These are phyloP conservation scores for Trichogramma dendrolimi DNA, from an alignment of 2,888 invertebrate genomes.

Conservation along the genomic window DNA sequence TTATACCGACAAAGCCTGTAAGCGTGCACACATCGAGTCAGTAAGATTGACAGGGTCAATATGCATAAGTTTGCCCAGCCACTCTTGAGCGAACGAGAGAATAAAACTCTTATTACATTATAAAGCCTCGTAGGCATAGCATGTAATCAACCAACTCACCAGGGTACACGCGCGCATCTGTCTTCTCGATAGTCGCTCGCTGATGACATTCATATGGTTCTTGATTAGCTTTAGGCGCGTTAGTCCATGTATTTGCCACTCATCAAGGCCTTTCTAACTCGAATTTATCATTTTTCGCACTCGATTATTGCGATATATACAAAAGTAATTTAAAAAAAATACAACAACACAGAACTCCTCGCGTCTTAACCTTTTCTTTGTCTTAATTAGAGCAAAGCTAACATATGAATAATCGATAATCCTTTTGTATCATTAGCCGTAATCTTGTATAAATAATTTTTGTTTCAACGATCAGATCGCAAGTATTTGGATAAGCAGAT, in stretches of 20 bases:
- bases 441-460: conserved; percentile 52
- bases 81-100: conserved; percentile 37
- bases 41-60: conserved; percentile 46
- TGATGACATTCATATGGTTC: conserved; percentile 8
- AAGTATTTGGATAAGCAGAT: too few relatives aligned
- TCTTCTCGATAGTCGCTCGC: conserved; percentile 19
- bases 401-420: conserved; percentile 36
- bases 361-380: too few relatives aligned
- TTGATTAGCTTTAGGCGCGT: conserved; percentile 36
- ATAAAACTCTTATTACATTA: conserved; percentile 47
- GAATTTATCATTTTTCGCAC: too few relatives aligned
- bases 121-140: conserved; percentile 29
- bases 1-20: neutral
- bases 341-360: too few relatives aligned
- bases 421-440: conserved; percentile 50
- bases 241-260: neutral
- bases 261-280: too few relatives aligned
- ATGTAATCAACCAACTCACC: neutral
- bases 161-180: conserved; percentile 37
- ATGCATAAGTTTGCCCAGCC: conserved; percentile 48
- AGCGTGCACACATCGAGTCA: neutral
- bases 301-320: too few relatives aligned
- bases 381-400: neutral
- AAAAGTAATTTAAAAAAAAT: too few relatives aligned
- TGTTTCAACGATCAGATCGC: conserved; percentile 18